Base-by-base conservation (phyloP, 1,140 invertebrate species). In the Pachypeltis micranthus region DNA sequence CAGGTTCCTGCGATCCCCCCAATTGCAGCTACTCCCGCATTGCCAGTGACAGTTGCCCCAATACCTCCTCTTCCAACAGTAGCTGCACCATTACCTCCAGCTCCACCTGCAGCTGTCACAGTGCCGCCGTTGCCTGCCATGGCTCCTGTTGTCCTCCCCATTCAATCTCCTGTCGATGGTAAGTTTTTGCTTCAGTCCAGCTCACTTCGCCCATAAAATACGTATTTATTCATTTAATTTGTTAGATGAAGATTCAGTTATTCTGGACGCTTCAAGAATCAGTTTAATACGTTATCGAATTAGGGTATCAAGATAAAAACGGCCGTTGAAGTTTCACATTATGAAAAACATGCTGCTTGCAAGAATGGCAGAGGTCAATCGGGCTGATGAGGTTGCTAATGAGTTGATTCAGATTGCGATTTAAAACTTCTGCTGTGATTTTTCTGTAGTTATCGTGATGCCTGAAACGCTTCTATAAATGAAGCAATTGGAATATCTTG, bases 81-180 rank as follows among this genome's bases (percentile, higher is more conserved):
- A 27, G 39, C 59, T 16, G 23, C 63, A 10, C 29, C 59, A 1
- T 34, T 65, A 34, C 44, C 31, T 2, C 26, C 51, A 7, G 59
- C 51, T 1, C n/a, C 63, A 16, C 63, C 63, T 31, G 60, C 63
- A n/a, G 44, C 25, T 27, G 44, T 47, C 21, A 61, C 60, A 44
- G 44, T 55, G 24, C 62, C 62, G 2, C 47, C 55, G 26, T 21
- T 55, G 19, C 26, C 51, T 12, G 55, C 34, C 2, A 29, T 23
- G 23, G 27, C 28, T 51, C 16, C 28, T 47, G 47, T 19, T 24
- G n/a, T n/a, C 21, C 28, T 23, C 28, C 10, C n/a, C 7, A 28
- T 27, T 23, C 21, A 19, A 21, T 28, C 51, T 21, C 28, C 51
- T 44, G 19, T n/a, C 24, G 54, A 27, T 61, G 58, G 62, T 63